A percentile compares a stretch with the other conserved stretches of the same genome.
These are phyloP conservation scores for Acomys russatus DNA, from an alignment of 2,797 vertebrate genomes.

Conservation along the genomic window DNA sequence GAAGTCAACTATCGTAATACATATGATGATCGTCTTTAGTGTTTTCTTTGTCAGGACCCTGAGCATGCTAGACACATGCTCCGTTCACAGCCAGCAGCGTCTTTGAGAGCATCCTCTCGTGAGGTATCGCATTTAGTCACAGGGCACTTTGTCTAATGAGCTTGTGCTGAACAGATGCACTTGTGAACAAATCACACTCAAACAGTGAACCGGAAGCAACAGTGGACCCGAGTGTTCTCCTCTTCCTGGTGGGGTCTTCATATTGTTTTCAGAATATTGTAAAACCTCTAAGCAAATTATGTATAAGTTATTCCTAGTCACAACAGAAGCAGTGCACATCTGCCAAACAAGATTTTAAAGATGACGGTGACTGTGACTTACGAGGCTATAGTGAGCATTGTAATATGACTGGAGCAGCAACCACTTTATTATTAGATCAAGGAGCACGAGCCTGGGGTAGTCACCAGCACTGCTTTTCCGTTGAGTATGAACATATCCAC, in stretches of 20 bases:
- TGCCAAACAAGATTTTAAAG: conserved; percentile 7
- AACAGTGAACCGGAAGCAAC: neutral
- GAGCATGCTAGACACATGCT: neutral
- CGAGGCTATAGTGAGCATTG: neutral
- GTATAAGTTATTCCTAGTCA: neutral
- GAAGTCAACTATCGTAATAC: neutral
- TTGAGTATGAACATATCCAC: neutral
- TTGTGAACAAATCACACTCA: neutral
- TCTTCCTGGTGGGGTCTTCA: neutral
- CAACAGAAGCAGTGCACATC: neutral
- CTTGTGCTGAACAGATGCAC: neutral
- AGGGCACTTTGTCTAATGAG: neutral
- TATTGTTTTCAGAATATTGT: neutral
- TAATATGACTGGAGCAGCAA: neutral
- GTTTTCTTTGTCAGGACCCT: neutral
- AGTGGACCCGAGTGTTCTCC: neutral
- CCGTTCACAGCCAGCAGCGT: neutral
- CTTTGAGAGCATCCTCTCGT: neutral
- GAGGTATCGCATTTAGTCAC: neutral
- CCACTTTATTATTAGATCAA: conserved; percentile 23
- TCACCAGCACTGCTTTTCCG: neutral
- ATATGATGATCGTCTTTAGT: neutral
- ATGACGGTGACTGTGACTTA: neutral
- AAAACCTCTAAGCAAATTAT: neutral
- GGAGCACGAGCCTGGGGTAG: conserved; percentile 12